Evolutionary conservation across 2,888 invertebrate genomes (phyloP).

Genomic region (Cryptophagus acutangulus): DNA sequence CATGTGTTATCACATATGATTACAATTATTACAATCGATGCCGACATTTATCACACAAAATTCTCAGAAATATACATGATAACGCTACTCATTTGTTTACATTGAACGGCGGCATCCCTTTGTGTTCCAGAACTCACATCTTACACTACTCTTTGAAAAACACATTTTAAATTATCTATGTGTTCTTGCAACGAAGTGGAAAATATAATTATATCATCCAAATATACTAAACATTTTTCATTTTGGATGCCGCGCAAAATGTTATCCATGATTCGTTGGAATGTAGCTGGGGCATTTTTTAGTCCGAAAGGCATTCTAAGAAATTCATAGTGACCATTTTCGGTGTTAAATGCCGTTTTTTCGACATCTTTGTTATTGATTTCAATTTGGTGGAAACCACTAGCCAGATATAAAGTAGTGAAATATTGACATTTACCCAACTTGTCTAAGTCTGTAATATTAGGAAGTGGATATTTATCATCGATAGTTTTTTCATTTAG

Average conservation of each 20-base stretch:
- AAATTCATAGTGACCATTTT: slow-evolving; percentile 30
- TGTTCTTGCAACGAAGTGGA: slow-evolving; percentile 32
- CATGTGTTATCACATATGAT: too few relatives aligned
- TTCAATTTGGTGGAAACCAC: slow-evolving; percentile 31
- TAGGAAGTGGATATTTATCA: slow-evolving; percentile 35
- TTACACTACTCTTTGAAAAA: slow-evolving; percentile 30
- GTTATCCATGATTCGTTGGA: slow-evolving; percentile 32
- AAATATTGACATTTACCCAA: slow-evolving; percentile 32
- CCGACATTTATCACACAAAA: too few relatives aligned
- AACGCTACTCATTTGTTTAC: too few relatives aligned
- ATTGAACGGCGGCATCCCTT: too few relatives aligned
- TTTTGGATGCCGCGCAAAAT: too few relatives aligned
- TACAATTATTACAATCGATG: too few relatives aligned
- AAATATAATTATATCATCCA: slow-evolving; percentile 36
- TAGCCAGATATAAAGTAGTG: slow-evolving; percentile 28
- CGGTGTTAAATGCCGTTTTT: slow-evolving; percentile 30
- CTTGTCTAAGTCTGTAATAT: slow-evolving; percentile 35
- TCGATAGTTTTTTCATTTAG: slow-evolving; percentile 20
- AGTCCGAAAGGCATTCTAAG: slow-evolving; percentile 32
- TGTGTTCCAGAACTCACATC: too few relatives aligned
- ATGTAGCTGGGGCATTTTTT: too few relatives aligned
- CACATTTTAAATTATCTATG: slow-evolving; percentile 19
- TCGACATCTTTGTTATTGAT: slow-evolving; percentile 23
- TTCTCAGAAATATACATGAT: too few relatives aligned
- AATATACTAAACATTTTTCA: too few relatives aligned